Evolutionary conservation across 2,797 vertebrate species (phyloP), one percentile per base, ranked within the genome.

Genomic region (Choloepus didactylus): DNA sequence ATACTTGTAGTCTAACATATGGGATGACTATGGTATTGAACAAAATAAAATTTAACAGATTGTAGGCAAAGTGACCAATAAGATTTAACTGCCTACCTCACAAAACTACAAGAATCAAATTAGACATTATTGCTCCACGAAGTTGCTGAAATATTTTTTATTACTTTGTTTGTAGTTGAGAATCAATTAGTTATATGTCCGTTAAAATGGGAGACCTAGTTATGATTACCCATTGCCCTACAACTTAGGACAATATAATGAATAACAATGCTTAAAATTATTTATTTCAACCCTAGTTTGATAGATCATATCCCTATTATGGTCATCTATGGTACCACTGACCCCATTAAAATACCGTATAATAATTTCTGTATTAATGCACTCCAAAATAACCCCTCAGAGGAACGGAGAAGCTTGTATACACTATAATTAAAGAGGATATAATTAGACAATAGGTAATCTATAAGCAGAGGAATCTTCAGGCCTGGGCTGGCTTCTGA

Each of bases 401-500:
- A 59, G 59, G 85, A 96, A 80, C 1, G 6, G 15, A 79, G 23
- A 76, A 84, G 27, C 21, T 86, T 64, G 38, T 90, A 81, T 21
- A 75, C 23, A 59, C 1, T 60, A 77, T 91, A 93, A 81, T 93
- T 94, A 89, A 96, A 89, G 21, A 89, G n/a, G 1, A 35, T 73
- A 95, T 93, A 91, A 94, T 94, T 89, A 94, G 83, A 49, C 10
- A 91, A 67, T 89, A 56, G 56, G 41, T 91, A 86, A 94, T 59
- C 25, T 94, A 82, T 66, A 85, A 90, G 59, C n/a, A 92, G 49
- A 67, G 66, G 38, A 69, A 77, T 92, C 38, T 86, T 96, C 25
- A 77, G 62, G 60, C 44, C 44, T 91, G 38, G 62, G 5, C 19
- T 92, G 3, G 56, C 35, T 96, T 81, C 35, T 93, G 56, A 91